phyloP scores from a whole-genome alignment of 2,797 vertebrate species.

The Rhinatrema bivittatum region DNA sequence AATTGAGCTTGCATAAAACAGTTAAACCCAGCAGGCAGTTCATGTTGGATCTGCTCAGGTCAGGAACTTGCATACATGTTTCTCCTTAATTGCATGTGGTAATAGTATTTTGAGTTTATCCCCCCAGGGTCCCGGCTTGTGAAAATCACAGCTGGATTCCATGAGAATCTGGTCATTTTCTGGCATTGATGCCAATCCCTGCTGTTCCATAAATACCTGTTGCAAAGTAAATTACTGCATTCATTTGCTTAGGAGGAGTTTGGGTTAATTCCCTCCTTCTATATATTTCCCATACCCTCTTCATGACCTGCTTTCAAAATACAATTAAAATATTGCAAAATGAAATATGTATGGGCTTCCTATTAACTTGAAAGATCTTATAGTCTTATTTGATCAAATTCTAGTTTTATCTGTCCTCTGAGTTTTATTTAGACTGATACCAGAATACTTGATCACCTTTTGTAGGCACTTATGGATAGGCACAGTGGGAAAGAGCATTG shows the following conservation, averaged over 20 bases:
- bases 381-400: too few species aligned
- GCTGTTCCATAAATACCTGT: slow-evolving; percentile 14
- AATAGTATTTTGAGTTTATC: not conserved
- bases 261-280: slow-evolving; percentile 1
- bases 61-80: not conserved
- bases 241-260: not conserved
- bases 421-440: too few species aligned
- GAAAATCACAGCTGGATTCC: not conserved
- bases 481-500: too few species aligned
- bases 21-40: not conserved
- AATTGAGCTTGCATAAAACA: not conserved
- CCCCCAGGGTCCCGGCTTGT: not conserved
- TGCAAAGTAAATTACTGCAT: slow-evolving; percentile 6
- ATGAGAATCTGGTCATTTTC: not conserved
- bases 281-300: slow-evolving; percentile 3
- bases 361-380: not conserved
- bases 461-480: too few species aligned
- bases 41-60: not conserved
- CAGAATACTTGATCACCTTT: too few species aligned
- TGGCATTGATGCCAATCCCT: slow-evolving; percentile 8
- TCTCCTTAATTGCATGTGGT: not conserved
- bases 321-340: not conserved
- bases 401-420: too few species aligned
- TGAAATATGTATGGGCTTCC: not conserved
- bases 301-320: not conserved